Percentiles rank a stretch among this genome's conserved stretches.
Conservation (phyloP, 2,797 vertebrate species). For the Anableps anableps region DNA sequence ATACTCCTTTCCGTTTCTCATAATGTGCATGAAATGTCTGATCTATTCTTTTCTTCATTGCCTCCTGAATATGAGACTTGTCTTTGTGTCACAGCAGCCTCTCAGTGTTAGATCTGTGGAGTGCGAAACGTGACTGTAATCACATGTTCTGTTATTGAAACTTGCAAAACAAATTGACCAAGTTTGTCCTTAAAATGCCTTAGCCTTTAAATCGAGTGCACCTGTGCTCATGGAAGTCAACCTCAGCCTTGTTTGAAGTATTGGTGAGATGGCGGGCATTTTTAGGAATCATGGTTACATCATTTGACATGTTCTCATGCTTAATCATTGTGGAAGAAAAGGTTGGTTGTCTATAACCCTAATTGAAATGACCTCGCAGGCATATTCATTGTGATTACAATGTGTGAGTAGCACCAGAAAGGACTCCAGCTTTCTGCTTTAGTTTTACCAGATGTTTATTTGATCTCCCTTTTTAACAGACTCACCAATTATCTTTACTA, state of each 20-base stretch:
- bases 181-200: slow-evolving; percentile 59
- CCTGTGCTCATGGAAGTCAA: slow-evolving; percentile 17
- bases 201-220: slow-evolving; percentile 13
- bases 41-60: slow-evolving; percentile 58
- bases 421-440: slow-evolving; percentile 60
- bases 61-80: slow-evolving; percentile 54
- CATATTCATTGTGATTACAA: slow-evolving; percentile 30
- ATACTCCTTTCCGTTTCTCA: slow-evolving; percentile 57
- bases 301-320: slow-evolving; percentile 56
- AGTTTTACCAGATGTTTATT: slow-evolving; percentile 53
- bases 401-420: slow-evolving; percentile 16
- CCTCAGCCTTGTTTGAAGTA: slow-evolving; percentile 13
- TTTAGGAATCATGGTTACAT: slow-evolving; percentile 59
- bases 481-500: slow-evolving; percentile 66
- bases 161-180: slow-evolving; percentile 30
- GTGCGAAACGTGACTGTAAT: slow-evolving; percentile 50
- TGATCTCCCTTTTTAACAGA: slow-evolving; percentile 66
- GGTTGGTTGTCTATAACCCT: slow-evolving; percentile 36
- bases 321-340: slow-evolving; percentile 50
- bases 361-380: slow-evolving; percentile 37
- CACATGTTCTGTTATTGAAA: slow-evolving; percentile 41
- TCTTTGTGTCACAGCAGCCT: slow-evolving; percentile 55
- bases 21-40: slow-evolving; percentile 72
- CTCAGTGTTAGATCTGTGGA: slow-evolving; percentile 60
- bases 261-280: slow-evolving; percentile 44